Base-by-base conservation (phyloP, 1,140 invertebrate species). In the Drosophila eugracilis region DNA sequence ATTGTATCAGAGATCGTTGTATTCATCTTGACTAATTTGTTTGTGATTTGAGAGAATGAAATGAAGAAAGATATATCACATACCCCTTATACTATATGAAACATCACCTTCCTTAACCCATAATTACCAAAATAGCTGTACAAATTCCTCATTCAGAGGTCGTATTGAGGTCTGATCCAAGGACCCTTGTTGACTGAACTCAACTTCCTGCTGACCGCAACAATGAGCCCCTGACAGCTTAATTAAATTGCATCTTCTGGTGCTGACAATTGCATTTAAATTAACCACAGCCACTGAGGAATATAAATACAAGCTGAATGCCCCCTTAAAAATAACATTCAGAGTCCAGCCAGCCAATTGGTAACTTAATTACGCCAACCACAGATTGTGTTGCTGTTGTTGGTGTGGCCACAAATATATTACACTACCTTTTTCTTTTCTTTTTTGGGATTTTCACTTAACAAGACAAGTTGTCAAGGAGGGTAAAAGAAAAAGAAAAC, bases 191-290 rank as follows among this genome's bases (percentile, higher is more conserved):
- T 44, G 39, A 44, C 54, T 60, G 19, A 17, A 24, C 59, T 54
- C 22, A 39, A 54, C 39, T 47, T 55, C 12, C 15, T 26, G 24
- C 39, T 53, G 57, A 37, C 70, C 57, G 17, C 48, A 65, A 32
- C 50, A 72, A 28, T 24, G 30, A 57, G 41, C 42, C 34, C 15
- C 48, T 65, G 76, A 79, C 63, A 85, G 63, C 37, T 79, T 83
- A 85, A 83, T 83, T 83, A 79, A 71, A 84, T 75, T 57, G 28
- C 19, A 48, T 28, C 36, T 54, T 55, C 54, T 70, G 62, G 17
- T 42, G 45, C 59, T 74, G 70, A 74, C 70, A 74, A 53, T 74
- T 74, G 69, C 55, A 73, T 75, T 85, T 79, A 79, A 75, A 85
- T 84, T 78, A 83, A 78, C 49, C 69, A 45, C 54, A 60, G 45